Evolutionary conservation across 2,113 vertebrate species (phyloP).

Genomic region (Falco punctatus): DNA sequence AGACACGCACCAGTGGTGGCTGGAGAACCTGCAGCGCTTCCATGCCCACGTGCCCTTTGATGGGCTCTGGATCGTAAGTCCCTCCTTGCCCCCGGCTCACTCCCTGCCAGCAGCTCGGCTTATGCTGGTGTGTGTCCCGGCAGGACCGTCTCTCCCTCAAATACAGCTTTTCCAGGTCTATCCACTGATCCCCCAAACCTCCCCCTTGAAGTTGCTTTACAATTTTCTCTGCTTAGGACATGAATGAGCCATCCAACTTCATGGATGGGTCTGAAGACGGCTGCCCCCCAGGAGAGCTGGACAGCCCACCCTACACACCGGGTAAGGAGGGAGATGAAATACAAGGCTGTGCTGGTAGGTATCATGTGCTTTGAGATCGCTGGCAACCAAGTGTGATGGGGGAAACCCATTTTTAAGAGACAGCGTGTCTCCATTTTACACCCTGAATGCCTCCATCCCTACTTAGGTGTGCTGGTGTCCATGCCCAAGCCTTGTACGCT

Average conservation of each 20-base stretch:
- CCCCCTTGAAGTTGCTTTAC: neutral
- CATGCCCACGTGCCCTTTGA: conserved; percentile 82
- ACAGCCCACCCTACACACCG: conserved; percentile 85
- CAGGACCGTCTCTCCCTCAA: neutral
- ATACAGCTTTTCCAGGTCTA: neutral
- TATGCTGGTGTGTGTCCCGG: rapidly evolving
- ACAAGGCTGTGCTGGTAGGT: neutral
- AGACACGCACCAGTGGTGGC: conserved; percentile 86
- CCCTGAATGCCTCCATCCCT: neutral
- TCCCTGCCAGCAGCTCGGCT: neutral
- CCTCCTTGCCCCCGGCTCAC: neutral
- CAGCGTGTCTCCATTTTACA: rapidly evolving
- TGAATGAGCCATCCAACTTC: conserved; percentile 92
- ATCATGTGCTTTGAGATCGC: rapidly evolving
- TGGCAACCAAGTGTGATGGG: neutral
- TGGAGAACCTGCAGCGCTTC: conserved; percentile 82
- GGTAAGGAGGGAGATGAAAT: conserved; percentile 60
- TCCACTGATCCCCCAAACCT: neutral
- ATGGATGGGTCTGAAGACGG: conserved; percentile 84
- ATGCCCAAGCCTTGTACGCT: neutral
- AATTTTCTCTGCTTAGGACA: conserved; percentile 76
- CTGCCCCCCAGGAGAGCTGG: conserved; percentile 79
- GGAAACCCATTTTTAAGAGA: neutral
- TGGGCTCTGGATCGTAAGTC: conserved; percentile 84
- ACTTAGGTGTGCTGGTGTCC: rapidly evolving